These are phyloP conservation scores for Acrobasis suavella DNA, from an alignment of 2,888 invertebrate species.

Conservation along the genomic window DNA sequence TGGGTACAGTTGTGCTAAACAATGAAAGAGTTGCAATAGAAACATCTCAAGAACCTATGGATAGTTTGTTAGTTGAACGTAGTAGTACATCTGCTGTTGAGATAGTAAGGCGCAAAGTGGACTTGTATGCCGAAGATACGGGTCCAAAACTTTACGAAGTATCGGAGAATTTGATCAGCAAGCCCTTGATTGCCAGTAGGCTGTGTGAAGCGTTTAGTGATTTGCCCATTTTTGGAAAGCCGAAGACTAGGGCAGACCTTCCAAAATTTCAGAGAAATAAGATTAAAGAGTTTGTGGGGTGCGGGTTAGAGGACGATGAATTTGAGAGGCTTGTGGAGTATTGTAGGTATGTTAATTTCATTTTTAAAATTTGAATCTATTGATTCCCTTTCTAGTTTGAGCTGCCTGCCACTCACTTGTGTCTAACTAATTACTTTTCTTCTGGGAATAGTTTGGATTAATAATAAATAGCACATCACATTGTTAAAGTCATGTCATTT, in stretches of 20 bases:
- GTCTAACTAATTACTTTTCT: too few species aligned
- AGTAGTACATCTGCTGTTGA: background rate
- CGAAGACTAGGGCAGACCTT: slow-evolving; percentile 39
- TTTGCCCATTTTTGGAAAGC: slow-evolving; percentile 58
- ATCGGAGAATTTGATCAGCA: slow-evolving; percentile 49
- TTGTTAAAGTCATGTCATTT: too few species aligned
- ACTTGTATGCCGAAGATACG: slow-evolving; percentile 45
- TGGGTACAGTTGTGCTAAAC: background rate
- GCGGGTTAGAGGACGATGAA: slow-evolving; percentile 60
- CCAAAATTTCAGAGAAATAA: slow-evolving; percentile 47
- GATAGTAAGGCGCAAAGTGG: slow-evolving; percentile 28
- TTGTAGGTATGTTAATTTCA: slow-evolving; percentile 67
- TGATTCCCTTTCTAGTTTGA: background rate
- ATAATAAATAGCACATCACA: too few species aligned
- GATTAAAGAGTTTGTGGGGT: slow-evolving; percentile 60
- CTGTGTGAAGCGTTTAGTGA: slow-evolving; percentile 54
- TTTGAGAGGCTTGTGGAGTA: slow-evolving; percentile 62
- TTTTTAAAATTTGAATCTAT: background rate
- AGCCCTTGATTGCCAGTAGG: slow-evolving; percentile 53
- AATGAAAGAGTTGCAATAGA: background rate
- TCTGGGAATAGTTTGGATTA: too few species aligned
- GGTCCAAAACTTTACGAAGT: slow-evolving; percentile 56
- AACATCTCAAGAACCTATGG: background rate
- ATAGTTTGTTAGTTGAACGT: background rate
- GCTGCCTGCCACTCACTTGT: too few species aligned